A percentile compares a stretch with the other conserved stretches of the same genome.
These are phyloP conservation scores for Megamerina dolium DNA, from an alignment of 2,888 invertebrate genomes.

Conservation along the genomic window DNA sequence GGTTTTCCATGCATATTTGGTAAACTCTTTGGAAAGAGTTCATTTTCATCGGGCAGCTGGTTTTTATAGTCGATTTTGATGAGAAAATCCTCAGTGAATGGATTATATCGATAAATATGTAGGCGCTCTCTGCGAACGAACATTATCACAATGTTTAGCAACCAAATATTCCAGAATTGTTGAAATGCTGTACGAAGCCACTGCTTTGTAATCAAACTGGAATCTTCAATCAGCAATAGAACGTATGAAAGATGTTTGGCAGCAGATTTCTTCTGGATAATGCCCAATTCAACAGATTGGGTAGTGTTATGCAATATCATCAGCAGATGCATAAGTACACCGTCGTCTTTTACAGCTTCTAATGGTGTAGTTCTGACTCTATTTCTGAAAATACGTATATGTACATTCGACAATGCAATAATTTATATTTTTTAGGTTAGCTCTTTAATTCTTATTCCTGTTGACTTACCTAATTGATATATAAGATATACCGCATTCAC, in stretches of 20 bases:
- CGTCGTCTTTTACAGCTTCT: slow-evolving; percentile 36
- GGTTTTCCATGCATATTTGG: slow-evolving; percentile 40
- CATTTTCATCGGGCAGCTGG: slow-evolving; percentile 4
- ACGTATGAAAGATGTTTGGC: slow-evolving; percentile 42
- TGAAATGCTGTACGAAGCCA: slow-evolving; percentile 51
- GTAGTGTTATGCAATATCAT: slow-evolving; percentile 37
- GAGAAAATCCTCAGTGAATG: slow-evolving; percentile 49
- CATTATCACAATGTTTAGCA: slow-evolving; percentile 50
- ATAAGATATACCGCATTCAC: slow-evolving; percentile 37
- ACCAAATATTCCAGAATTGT: slow-evolving; percentile 52
- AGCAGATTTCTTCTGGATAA: slow-evolving; percentile 38
- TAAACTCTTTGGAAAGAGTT: slow-evolving; percentile 37
- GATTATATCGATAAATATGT: slow-evolving; percentile 53
- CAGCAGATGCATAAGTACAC: slow-evolving; percentile 39
- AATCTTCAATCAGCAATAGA: slow-evolving; percentile 34
- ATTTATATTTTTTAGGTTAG: too few species aligned
- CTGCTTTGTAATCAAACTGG: slow-evolving; percentile 24
- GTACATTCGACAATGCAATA: not conserved
- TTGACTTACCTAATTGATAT: slow-evolving; percentile 34
- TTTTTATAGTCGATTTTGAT: slow-evolving; percentile 29
- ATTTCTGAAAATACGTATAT: slow-evolving; percentile 23
- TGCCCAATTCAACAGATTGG: slow-evolving; percentile 32
- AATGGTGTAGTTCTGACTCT: slow-evolving; percentile 21
- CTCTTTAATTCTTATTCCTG: not conserved
- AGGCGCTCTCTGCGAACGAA: slow-evolving; percentile 37